phyloP scores from a whole-genome alignment of 2,888 invertebrate species.

The Prosopocoilus inquinatus region DNA sequence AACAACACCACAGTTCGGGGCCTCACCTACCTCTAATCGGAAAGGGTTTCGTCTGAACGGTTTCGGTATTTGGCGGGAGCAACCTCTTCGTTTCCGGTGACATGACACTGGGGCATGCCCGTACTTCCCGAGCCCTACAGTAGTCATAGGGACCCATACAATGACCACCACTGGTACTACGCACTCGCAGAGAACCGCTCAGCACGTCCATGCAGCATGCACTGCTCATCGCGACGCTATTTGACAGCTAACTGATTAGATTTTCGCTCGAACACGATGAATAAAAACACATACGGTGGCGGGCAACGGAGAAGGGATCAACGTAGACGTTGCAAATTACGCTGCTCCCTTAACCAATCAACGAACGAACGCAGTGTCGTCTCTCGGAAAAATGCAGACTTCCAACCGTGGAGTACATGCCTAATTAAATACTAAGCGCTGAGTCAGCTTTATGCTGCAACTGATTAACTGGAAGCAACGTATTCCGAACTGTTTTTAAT shows the following conservation, averaged over 20 bases:
- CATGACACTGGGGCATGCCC: conserved; percentile 66
- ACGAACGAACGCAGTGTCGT: too few species aligned
- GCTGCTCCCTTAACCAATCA: not conserved
- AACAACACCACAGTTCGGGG: conserved; percentile 1
- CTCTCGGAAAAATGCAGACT: too few species aligned
- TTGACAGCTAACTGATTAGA: conserved; percentile 11
- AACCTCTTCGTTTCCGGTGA: conserved; percentile 66
- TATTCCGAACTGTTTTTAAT: too few species aligned
- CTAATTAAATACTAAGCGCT: too few species aligned
- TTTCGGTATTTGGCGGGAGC: conserved; percentile 77
- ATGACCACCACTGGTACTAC: conserved; percentile 39
- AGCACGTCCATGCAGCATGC: conserved; percentile 43
- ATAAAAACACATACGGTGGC: conserved; percentile 7
- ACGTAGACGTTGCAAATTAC: conserved; percentile 19
- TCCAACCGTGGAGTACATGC: too few species aligned
- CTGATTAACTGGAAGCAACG: too few species aligned
- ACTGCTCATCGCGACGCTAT: conserved; percentile 37
- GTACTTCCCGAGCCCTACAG: conserved; percentile 44
- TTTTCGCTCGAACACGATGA: not conserved
- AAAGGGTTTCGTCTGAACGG: conserved; percentile 86
- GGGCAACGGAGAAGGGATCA: conserved; percentile 10
- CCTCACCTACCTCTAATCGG: conserved; percentile 71
- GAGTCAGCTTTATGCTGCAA: too few species aligned
- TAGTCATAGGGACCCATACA: conserved; percentile 34
- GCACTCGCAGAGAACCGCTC: conserved; percentile 47